A percentile compares a stretch with the other conserved stretches of the same genome.
phyloP scores from a whole-genome alignment of 2,888 invertebrate genomes.

The Caenorhabditis auriculariae region DNA sequence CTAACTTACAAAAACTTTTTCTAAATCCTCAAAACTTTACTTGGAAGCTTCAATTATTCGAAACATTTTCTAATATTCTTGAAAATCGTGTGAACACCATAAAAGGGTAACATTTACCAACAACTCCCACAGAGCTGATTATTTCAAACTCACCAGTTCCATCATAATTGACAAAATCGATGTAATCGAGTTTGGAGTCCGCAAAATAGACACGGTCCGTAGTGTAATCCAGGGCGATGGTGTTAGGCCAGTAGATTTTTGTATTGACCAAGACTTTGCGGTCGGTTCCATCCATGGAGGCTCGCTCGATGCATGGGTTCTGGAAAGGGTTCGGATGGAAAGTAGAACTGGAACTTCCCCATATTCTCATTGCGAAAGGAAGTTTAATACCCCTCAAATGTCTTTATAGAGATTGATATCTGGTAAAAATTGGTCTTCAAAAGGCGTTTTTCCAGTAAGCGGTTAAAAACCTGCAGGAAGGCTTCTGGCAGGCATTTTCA shows the following conservation, averaged over 20 bases:
- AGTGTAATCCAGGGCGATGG: constrained; percentile 90
- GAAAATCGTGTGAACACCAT: background rate
- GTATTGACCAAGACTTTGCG: constrained; percentile 56
- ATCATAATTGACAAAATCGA: constrained; percentile 95
- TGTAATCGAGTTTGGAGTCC: constrained; percentile 93
- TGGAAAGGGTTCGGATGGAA: no score
- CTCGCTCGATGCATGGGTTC: constrained; percentile 89
- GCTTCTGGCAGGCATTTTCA: no score
- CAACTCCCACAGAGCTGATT: no score
- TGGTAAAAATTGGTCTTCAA: no score
- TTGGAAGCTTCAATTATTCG: no score
- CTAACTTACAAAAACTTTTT: no score
- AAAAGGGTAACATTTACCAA: background rate
- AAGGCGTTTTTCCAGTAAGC: no score
- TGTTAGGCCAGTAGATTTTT: constrained; percentile 93
- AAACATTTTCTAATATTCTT: no score
- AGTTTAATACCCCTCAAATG: no score
- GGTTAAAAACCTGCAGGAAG: no score
- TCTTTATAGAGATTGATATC: no score
- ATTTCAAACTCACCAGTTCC: constrained; percentile 74
- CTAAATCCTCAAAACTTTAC: constrained; percentile 3
- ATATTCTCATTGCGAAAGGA: no score
- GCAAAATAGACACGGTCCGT: constrained; percentile 92
- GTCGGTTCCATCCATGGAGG: constrained; percentile 86
- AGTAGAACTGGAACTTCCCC: background rate